Conservation (phyloP, 2,113 vertebrate species). For the Oceanites oceanicus region DNA sequence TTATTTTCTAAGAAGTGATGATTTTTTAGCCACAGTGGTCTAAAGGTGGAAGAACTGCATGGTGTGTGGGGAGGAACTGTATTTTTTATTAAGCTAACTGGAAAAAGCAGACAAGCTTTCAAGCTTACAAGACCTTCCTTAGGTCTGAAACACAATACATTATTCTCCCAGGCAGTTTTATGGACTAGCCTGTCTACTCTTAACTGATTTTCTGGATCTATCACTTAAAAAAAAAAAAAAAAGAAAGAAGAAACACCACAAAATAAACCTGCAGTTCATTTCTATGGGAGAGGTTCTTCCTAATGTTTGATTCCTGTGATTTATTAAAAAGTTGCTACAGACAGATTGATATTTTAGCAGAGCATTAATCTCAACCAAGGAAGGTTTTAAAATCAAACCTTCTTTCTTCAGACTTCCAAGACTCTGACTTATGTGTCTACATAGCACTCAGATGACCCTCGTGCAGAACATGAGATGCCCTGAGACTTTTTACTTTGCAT, state of each 20-base stretch:
- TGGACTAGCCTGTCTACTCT: background rate
- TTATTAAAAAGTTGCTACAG: background rate
- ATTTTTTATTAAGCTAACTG: constrained; percentile 28
- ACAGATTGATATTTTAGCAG: constrained; percentile 22
- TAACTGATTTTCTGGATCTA: constrained; percentile 35
- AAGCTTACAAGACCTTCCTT: background rate
- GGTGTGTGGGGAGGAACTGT: background rate
- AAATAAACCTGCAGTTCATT: background rate
- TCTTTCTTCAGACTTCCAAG: background rate
- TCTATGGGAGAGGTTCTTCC: background rate
- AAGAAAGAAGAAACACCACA: background rate
- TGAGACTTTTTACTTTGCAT: constrained; percentile 13
- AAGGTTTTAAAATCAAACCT: constrained; percentile 33
- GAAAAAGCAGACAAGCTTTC: background rate
- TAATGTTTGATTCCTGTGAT: constrained; percentile 8
- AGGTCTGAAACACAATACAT: constrained; percentile 12
- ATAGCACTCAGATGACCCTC: background rate
- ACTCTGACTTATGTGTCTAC: background rate
- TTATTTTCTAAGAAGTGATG: background rate
- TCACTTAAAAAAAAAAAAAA: background rate
- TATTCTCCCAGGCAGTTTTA: constrained; percentile 26
- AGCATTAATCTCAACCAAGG: background rate
- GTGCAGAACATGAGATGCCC: constrained; percentile 6
- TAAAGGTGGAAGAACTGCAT: background rate
- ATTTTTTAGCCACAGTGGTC: background rate